A percentile compares a stretch with the other conserved stretches of the same genome.
Conservation (phyloP, 1,140 invertebrate species). For the Medauroidea extradentata region DNA sequence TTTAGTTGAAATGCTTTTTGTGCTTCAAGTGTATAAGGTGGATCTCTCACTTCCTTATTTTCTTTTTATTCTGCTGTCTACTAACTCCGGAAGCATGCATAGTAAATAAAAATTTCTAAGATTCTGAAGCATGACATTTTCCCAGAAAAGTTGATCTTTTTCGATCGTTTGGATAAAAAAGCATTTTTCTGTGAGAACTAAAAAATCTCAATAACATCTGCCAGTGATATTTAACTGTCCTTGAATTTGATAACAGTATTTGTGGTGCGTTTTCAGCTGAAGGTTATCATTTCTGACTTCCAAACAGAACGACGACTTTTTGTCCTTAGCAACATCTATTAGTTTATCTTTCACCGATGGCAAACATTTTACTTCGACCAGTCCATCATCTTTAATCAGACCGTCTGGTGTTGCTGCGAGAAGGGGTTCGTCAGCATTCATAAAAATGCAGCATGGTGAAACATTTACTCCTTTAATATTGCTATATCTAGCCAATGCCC, state of each 20-base stretch:
- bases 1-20: not conserved
- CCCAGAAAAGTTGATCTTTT: slow-evolving; percentile 27
- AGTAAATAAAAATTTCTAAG: slow-evolving; percentile 26
- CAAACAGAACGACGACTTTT: not conserved
- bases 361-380: slow-evolving; percentile 39
- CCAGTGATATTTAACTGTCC: slow-evolving; percentile 38
- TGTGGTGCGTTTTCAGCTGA: slow-evolving; percentile 33
- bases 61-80: slow-evolving; percentile 30
- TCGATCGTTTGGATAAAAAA: slow-evolving; percentile 17
- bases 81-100: slow-evolving; percentile 34
- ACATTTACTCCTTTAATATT: not conserved
- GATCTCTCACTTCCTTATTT: slow-evolving; percentile 27
- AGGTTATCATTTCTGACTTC: slow-evolving; percentile 1
- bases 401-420: slow-evolving; percentile 43
- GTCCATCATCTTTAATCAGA: slow-evolving; percentile 32
- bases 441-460: slow-evolving; percentile 34
- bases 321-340: not conserved
- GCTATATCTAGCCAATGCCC: not conserved
- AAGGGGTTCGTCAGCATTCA: slow-evolving; percentile 31
- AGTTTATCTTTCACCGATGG: not conserved
- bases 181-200: slow-evolving; percentile 34
- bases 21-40: slow-evolving; percentile 18
- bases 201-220: slow-evolving; percentile 37
- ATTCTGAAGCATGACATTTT: slow-evolving; percentile 15
- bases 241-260: slow-evolving; percentile 42